Percentiles rank a stretch among this genome's conserved stretches.
These are phyloP conservation scores for Troglohyphantes excavatus DNA, from an alignment of 2,888 invertebrate species.

Conservation along the genomic window DNA sequence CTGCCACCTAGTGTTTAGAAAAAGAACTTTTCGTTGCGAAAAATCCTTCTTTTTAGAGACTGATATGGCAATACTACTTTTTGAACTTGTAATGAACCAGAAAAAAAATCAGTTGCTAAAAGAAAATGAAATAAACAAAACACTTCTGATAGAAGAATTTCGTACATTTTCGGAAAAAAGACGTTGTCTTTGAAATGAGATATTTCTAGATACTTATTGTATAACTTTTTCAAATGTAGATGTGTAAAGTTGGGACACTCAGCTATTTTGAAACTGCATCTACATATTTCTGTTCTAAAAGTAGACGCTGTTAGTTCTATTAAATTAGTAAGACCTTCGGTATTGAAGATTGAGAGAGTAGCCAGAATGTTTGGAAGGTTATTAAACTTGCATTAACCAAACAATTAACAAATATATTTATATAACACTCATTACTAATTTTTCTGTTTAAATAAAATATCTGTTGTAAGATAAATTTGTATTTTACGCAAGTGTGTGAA, in stretches of 20 bases:
- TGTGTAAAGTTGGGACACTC: slow-evolving; percentile 60
- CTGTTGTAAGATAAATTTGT: background rate
- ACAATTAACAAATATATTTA: background rate
- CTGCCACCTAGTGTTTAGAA: slow-evolving; percentile 5
- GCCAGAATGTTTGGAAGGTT: background rate
- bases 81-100: background rate
- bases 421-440: background rate
- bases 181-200: background rate
- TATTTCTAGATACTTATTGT: background rate
- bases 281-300: slow-evolving; percentile 20
- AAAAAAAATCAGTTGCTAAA: background rate
- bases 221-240: slow-evolving; percentile 26
- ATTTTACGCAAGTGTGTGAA: background rate
- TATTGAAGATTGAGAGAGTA: background rate
- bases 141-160: background rate
- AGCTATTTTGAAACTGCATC: slow-evolving; percentile 21
- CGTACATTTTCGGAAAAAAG: background rate
- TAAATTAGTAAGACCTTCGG: background rate
- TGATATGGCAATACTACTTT: background rate
- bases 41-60: too few relatives aligned
- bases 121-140: background rate
- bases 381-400: background rate
- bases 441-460: background rate
- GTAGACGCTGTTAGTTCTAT: background rate
- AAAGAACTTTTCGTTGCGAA: background rate